These are phyloP conservation scores for Delphinus delphis DNA, from an alignment of 2,113 vertebrate genomes.

Conservation along the genomic window DNA sequence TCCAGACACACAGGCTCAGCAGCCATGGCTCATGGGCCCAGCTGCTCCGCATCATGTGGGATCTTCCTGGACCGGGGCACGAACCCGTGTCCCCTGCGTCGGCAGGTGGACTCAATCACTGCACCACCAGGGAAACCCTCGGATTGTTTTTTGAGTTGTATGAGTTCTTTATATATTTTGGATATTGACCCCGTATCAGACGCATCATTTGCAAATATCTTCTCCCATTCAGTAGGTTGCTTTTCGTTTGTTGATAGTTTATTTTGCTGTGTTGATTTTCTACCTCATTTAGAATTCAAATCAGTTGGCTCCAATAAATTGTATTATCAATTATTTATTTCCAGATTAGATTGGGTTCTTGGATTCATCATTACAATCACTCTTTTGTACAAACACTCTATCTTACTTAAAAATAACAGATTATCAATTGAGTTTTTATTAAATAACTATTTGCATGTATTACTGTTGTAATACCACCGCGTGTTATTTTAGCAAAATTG, in stretches of 20 bases:
- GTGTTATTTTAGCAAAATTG: background rate
- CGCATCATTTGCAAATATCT: background rate
- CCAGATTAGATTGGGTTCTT: background rate
- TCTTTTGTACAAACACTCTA: background rate
- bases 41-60: too few relatives aligned
- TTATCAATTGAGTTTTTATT: background rate
- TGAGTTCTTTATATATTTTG: background rate
- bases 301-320: background rate
- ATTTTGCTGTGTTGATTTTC: background rate
- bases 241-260: background rate
- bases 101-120: too few relatives aligned
- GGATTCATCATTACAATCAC: background rate
- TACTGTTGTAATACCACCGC: background rate
- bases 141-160: too few relatives aligned
- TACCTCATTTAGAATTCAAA: background rate
- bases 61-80: too few relatives aligned
- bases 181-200: background rate
- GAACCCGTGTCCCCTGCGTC: too few relatives aligned
- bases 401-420: background rate
- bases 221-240: background rate
- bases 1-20: accelerated
- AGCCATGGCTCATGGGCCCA: too few relatives aligned
- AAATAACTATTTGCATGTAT: background rate
- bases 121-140: too few relatives aligned
- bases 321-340: background rate